A percentile compares a stretch with the other conserved stretches of the same genome.
Evolutionary conservation across 1,140 invertebrate genomes (phyloP).

Genomic region (Sipha flava): DNA sequence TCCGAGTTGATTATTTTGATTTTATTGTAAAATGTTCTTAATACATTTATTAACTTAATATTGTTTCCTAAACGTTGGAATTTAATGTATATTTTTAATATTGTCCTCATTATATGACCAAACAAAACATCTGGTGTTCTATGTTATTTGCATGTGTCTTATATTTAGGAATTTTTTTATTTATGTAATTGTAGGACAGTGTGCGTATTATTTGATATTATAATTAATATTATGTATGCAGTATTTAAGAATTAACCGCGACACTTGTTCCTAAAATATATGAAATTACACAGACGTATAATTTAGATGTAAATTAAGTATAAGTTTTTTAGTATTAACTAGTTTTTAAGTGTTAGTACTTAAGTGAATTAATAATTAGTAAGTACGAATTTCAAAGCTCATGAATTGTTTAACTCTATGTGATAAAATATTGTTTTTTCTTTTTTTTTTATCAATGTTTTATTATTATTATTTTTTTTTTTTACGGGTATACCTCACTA

Average conservation of each 20-base stretch:
- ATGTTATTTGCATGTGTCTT: slow-evolving; percentile 22
- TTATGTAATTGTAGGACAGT: slow-evolving; percentile 30
- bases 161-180: slow-evolving; percentile 8
- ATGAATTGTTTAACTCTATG: slow-evolving; percentile 22
- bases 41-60: slow-evolving; percentile 1
- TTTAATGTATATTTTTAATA: background rate
- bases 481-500: slow-evolving; percentile 27
- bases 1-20: background rate
- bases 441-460: slow-evolving; percentile 21
- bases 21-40: background rate
- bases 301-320: background rate
- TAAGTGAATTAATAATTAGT: slow-evolving; percentile 4
- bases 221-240: slow-evolving; percentile 32
- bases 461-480: background rate
- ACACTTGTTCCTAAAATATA: slow-evolving; percentile 29
- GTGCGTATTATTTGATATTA: slow-evolving; percentile 30
- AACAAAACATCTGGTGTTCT: background rate
- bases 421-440: slow-evolving; percentile 30
- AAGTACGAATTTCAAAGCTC: slow-evolving; percentile 25
- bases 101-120: background rate
- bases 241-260: slow-evolving; percentile 32
- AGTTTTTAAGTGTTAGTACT: slow-evolving; percentile 23
- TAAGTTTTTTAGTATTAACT: slow-evolving; percentile 4
- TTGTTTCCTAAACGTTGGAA: slow-evolving; percentile 28
- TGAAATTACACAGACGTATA: background rate